Conservation (phyloP, 1,140 invertebrate genomes). For the Neomicropteryx cornuta region DNA sequence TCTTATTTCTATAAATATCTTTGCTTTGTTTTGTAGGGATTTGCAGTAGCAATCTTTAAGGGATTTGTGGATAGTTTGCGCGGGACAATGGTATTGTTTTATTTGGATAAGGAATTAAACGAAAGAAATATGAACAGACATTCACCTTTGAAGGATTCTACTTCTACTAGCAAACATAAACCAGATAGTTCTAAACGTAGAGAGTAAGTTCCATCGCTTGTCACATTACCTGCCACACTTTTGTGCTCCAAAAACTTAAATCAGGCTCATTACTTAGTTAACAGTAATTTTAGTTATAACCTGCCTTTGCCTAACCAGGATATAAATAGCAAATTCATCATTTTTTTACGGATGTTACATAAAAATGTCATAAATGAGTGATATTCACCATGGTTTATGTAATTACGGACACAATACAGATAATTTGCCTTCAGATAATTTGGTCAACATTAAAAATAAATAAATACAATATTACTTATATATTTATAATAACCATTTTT, state of each 20-base stretch:
- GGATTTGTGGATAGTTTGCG: slow-evolving; percentile 59
- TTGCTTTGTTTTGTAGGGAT: slow-evolving; percentile 46
- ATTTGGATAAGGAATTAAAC: slow-evolving; percentile 60
- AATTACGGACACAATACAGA: too few relatives aligned
- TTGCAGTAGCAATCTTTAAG: slow-evolving; percentile 47
- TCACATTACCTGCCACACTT: slow-evolving; percentile 2
- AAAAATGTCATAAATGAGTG: slow-evolving; percentile 1
- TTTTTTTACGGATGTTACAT: slow-evolving; percentile 1
- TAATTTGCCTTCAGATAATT: too few relatives aligned
- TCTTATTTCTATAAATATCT: too few relatives aligned
- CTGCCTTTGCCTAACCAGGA: not conserved
- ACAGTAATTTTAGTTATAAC: not conserved
- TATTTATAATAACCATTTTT: too few relatives aligned
- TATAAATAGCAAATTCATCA: not conserved
- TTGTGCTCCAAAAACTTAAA: not conserved
- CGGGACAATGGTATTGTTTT: slow-evolving; percentile 55
- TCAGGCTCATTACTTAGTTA: not conserved
- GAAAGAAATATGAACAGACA: slow-evolving; percentile 41
- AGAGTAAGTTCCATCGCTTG: slow-evolving; percentile 31
- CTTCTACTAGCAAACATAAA: slow-evolving; percentile 35
- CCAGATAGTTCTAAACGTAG: slow-evolving; percentile 34
- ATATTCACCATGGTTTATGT: too few relatives aligned
- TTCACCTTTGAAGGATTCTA: slow-evolving; percentile 34
- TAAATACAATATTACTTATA: too few relatives aligned
- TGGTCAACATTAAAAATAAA: too few relatives aligned